Evolutionary conservation across 1,140 invertebrate species (phyloP), one percentile per base, ranked within the genome.

Genomic region (Pogonomyrmex californicus): DNA sequence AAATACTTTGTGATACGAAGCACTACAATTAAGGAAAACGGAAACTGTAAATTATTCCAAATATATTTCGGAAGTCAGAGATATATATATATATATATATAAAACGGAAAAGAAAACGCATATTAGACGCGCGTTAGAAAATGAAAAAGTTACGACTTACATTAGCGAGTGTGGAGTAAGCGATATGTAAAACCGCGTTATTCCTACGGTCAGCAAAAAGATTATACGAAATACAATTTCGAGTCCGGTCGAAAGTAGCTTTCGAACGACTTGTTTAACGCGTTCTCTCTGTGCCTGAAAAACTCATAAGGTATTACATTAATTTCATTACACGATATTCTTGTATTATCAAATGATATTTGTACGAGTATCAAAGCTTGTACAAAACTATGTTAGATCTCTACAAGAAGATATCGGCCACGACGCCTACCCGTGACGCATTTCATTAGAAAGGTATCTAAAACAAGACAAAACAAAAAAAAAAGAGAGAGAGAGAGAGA

Each of bases 321-420:
- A 63, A 65, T 86, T 78, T 78, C 51, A 62, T 63, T 33, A 79
- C 58, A 58, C 68, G 87, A 36, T 81, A 56, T 63, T n/a, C 68
- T 54, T 10, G 56, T 77, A n/a, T n/a, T 83, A 63, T 68, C 63
- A 91, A 60, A 85, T 73, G 77, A 86, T 90, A 87, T 91, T 89
- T 83, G 75, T 86, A 89, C 62, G 87, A 91, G 73, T 92, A 92
- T 90, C 85, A 92, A 92, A 92, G 85, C 88, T 91, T 88, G 91
- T 92, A 92, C 58, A 92, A 92, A 92, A 92, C 88, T 92, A 91
- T 77, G 54, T 86, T 77, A 70, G 71, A 56, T 91, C 68, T 85
- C 87, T 88, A 91, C 71, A 75, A 90, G 47, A 75, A 86, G 41
- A 56, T 75, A 79, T 75, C 23, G 51, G 38, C 75, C 73, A 62